Conservation (phyloP, 2,888 invertebrate genomes). For the Camponotus fellah region DNA sequence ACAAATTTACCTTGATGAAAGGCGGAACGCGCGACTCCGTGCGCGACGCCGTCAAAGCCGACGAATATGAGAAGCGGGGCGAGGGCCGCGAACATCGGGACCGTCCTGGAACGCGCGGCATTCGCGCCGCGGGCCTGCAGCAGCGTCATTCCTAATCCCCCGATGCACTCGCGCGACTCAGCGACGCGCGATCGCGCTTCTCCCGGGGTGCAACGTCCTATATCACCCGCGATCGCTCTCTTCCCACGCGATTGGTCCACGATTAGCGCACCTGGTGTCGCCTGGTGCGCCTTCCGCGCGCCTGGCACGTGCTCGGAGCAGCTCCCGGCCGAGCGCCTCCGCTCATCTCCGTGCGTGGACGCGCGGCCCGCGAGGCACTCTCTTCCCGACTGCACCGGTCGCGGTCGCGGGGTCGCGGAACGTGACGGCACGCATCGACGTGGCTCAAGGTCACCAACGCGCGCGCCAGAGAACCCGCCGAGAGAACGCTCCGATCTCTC, state of each 20-base stretch:
- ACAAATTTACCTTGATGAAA: constrained; percentile 66
- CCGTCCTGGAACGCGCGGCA: constrained; percentile 60
- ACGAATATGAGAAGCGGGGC: constrained; percentile 65
- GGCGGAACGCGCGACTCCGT: constrained; percentile 56
- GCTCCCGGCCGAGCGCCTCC: constrained; percentile 74
- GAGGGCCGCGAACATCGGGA: constrained; percentile 68
- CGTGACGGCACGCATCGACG: constrained; percentile 35
- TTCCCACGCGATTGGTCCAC: constrained; percentile 57
- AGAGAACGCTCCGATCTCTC: constrained; percentile 51
- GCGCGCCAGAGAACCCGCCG: not conserved
- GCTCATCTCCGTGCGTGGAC: constrained; percentile 75
- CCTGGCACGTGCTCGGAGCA: constrained; percentile 81
- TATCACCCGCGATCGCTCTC: constrained; percentile 52
- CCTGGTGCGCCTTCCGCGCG: constrained; percentile 79
- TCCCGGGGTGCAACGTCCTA: constrained; percentile 47
- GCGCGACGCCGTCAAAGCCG: constrained; percentile 70
- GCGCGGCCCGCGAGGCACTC: constrained; percentile 15
- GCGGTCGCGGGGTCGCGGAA: constrained; percentile 1
- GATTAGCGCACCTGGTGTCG: constrained; percentile 75
- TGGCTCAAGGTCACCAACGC: constrained; percentile 67
- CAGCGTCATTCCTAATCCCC: constrained; percentile 65
- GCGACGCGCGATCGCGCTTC: constrained; percentile 23
- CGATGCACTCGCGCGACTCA: constrained; percentile 34
- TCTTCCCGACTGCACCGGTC: not conserved
- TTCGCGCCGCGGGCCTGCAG: constrained; percentile 54